Evolutionary conservation across 1,140 invertebrate genomes (phyloP), one percentile per base, ranked within the genome.

Genomic region (Lutraria rhynchaena): DNA sequence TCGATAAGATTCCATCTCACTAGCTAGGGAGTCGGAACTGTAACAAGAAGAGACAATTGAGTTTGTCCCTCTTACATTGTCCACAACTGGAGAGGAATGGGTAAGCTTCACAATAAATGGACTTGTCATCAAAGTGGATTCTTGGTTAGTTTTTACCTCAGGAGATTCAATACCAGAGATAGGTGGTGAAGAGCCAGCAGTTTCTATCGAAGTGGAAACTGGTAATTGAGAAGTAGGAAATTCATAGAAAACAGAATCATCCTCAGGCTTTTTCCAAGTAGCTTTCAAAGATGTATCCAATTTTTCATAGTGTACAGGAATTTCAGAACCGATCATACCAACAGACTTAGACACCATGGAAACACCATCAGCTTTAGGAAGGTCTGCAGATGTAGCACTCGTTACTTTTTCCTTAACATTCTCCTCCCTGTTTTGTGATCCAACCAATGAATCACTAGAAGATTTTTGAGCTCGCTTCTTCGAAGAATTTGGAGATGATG

Each of bases 1-100:
- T 27, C 31, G 67, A 37, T 80, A 80, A 1, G 76, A 80, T 35
- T 80, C 76, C 76, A 80, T 80, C 60, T 80, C 76, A 31, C 63
- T 57, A 13, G 76, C 76, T 9, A 80, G 33, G 0, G 76, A 80
- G 41, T 80, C 76, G 46, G 76, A 53, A 44, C 76, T 80, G 53
- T 67, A 80, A n/a, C 49, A 24, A 27, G 60, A 70, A 29, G 76
- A 80, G 4, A 60, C 49, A 27, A 29, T 9, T n/a, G 76, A 70
- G 7, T 69, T 15, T 0, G 63, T 46, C n/a, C 17, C 29, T 27
- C 41, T 69, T 0, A 65, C 24, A 24, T 44, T 24, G n/a, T 19
- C 11, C 11, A 51, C 37, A 60, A 35, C 37, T 31, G 71, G 19
- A 31, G 41, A 5, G 5, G 63, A 67, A 31, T 49, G 27, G 13